Percentiles rank a stretch among this genome's conserved stretches.
phyloP scores from a whole-genome alignment of 2,888 invertebrate species.

The Epistrophella euchroma region DNA sequence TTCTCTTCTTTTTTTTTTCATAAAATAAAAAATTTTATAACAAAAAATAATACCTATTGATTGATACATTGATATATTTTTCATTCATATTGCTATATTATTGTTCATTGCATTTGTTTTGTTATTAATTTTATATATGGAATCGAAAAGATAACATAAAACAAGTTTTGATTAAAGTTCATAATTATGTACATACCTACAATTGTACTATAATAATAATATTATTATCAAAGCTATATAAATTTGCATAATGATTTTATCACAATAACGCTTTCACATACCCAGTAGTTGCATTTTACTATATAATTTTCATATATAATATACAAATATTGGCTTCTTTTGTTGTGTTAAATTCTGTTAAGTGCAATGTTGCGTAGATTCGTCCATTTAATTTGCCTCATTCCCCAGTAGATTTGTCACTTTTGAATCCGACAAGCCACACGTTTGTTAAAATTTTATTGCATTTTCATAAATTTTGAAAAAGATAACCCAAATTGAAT shows the following conservation, averaged over 20 bases:
- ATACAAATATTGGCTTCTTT: constrained; percentile 1
- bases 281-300: constrained; percentile 47
- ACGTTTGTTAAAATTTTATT: constrained; percentile 45
- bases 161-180: background rate
- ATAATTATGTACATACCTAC: background rate
- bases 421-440: constrained; percentile 51
- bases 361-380: constrained; percentile 26
- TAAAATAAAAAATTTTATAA: background rate
- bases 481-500: constrained; percentile 39
- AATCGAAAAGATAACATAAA: constrained; percentile 21
- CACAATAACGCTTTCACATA: constrained; percentile 48
- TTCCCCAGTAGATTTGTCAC: constrained; percentile 62
- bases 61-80: constrained; percentile 64
- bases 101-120: constrained; percentile 67
- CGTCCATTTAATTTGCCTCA: constrained; percentile 50
- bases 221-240: constrained; percentile 26
- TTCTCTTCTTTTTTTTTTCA: constrained; percentile 55
- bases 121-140: constrained; percentile 52
- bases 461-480: constrained; percentile 53
- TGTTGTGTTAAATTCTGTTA: constrained; percentile 27
- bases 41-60: constrained; percentile 40
- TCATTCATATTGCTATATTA: constrained; percentile 65
- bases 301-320: constrained; percentile 15
- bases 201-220: background rate
- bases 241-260: constrained; percentile 59